A percentile compares a stretch with the other conserved stretches of the same genome.
Evolutionary conservation across 1,140 invertebrate genomes (phyloP).

Genomic region (Drosophila saltans): DNA sequence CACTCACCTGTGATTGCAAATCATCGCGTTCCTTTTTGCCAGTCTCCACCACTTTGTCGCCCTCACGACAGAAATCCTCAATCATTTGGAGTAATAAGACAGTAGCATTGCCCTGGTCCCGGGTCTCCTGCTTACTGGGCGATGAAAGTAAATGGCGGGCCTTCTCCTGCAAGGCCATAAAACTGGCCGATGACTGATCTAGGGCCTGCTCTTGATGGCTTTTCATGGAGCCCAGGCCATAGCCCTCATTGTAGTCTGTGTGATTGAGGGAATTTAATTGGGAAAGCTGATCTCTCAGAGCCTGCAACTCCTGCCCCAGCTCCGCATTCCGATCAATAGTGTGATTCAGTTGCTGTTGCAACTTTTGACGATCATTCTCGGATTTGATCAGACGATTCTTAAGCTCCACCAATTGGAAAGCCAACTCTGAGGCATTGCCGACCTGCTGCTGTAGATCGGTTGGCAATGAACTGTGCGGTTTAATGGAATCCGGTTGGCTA

Average conservation of each 20-base stretch:
- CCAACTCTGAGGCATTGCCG: conserved; percentile 72
- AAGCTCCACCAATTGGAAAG: conserved; percentile 82
- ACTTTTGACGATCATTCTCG: conserved; percentile 84
- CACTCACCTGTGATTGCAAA: conserved; percentile 88
- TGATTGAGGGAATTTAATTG: conserved; percentile 83
- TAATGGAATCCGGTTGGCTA: conserved; percentile 36
- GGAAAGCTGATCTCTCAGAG: conserved; percentile 85
- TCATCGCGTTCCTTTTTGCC: conserved; percentile 88
- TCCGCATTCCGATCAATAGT: conserved; percentile 85
- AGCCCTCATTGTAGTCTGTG: conserved; percentile 86
- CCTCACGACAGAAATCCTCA: conserved; percentile 86
- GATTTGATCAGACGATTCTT: conserved; percentile 84
- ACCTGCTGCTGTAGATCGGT: conserved; percentile 66
- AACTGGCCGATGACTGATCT: conserved; percentile 67
- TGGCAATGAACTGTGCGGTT: conserved; percentile 66
- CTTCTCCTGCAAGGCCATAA: conserved; percentile 83
- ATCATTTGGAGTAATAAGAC: conserved; percentile 85
- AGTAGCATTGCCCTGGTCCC: conserved; percentile 81
- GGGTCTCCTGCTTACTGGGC: conserved; percentile 73
- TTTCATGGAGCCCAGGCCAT: conserved; percentile 72
- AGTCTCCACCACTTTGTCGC: conserved; percentile 87
- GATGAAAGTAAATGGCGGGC: conserved; percentile 84
- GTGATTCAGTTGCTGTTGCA: conserved; percentile 85
- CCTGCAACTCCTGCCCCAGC: conserved; percentile 84
- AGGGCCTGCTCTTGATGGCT: conserved; percentile 46